These are phyloP conservation scores for Hydrophis major DNA, from an alignment of 2,797 vertebrate species.

Conservation along the genomic window DNA sequence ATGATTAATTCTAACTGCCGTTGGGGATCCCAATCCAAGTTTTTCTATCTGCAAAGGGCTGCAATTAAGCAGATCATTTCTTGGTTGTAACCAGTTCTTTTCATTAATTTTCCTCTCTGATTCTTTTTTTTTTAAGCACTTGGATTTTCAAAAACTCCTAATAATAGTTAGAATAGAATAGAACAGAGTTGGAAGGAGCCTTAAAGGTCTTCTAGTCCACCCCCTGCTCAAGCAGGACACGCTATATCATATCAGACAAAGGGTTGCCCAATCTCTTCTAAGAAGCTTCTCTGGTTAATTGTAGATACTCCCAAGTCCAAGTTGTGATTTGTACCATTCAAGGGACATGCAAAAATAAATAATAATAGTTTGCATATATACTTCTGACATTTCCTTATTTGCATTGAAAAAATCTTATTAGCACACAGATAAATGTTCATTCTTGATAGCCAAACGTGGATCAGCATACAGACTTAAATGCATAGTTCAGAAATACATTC, in stretches of 20 bases:
- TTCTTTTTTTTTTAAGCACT: not conserved
- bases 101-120: not conserved
- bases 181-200: too few relatives aligned
- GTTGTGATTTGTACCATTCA: constrained; percentile 23
- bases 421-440: constrained; percentile 20
- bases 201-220: too few relatives aligned
- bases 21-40: not conserved
- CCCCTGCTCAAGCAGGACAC: too few relatives aligned
- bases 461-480: constrained; percentile 5
- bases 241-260: too few relatives aligned
- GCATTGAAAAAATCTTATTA: constrained; percentile 11
- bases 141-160: not conserved
- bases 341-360: constrained; percentile 30
- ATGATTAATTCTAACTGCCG: not conserved
- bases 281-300: not conserved
- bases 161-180: too few relatives aligned
- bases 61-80: not conserved
- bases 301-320: too few relatives aligned
- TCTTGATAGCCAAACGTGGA: constrained; percentile 16
- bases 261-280: not conserved
- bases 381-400: constrained; percentile 46
- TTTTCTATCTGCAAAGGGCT: not conserved
- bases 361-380: constrained; percentile 48
- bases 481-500: constrained; percentile 38
- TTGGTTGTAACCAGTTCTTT: not conserved